A percentile compares a stretch with the other conserved stretches of the same genome.
These are phyloP conservation scores for Micropterix aruncella DNA, from an alignment of 2,888 invertebrate genomes.

Conservation along the genomic window DNA sequence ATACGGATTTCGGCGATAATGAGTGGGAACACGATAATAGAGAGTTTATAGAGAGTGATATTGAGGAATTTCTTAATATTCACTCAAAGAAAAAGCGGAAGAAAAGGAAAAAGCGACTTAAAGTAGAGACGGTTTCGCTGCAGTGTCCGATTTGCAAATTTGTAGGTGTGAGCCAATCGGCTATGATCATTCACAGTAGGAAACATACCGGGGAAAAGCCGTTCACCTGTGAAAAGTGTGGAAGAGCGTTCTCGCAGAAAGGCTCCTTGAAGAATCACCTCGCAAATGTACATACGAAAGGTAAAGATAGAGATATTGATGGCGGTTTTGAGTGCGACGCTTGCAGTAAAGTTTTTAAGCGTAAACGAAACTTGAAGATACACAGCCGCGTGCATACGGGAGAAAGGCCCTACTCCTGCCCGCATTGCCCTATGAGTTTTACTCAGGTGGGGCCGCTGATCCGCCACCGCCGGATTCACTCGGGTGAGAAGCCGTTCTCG, in stretches of 20 bases:
- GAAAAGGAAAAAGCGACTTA: not conserved
- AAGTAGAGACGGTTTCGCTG: not conserved
- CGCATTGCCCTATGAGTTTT: constrained; percentile 24
- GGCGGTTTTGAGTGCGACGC: constrained; percentile 21
- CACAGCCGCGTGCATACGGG: constrained; percentile 30
- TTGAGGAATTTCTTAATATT: no score
- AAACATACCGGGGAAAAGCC: not conserved
- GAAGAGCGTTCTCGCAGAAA: not conserved
- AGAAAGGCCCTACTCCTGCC: constrained; percentile 26
- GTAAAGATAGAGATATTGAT: not conserved
- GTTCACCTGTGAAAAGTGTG: not conserved
- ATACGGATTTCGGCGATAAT: not conserved
- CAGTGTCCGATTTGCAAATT: not conserved
- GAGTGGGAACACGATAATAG: not conserved
- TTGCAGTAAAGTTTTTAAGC: constrained; percentile 28
- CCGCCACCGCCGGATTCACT: constrained; percentile 28
- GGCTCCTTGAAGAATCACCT: not conserved
- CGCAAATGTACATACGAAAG: not conserved
- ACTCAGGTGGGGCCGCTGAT: constrained; percentile 27
- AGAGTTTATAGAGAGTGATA: no score
- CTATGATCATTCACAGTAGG: not conserved
- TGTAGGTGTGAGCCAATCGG: not conserved
- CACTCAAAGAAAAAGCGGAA: not conserved
- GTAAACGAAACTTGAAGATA: constrained; percentile 26
- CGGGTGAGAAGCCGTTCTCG: constrained; percentile 28